Conservation (phyloP, 2,113 vertebrate species). For the Ondatra zibethicus region DNA sequence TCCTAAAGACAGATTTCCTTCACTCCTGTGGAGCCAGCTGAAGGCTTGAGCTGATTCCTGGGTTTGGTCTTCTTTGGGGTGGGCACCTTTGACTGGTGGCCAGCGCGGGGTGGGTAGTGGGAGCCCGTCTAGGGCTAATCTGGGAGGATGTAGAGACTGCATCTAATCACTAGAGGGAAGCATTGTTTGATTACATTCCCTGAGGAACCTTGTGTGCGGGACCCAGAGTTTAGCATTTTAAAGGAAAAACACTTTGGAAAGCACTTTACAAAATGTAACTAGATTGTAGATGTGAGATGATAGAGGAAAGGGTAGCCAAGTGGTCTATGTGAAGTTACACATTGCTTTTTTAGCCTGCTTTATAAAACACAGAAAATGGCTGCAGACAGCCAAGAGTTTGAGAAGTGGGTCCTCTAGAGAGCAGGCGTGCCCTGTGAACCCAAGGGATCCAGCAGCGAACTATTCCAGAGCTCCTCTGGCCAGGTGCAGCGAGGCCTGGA, state of each 20-base stretch:
- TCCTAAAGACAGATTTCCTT: slow-evolving; percentile 35
- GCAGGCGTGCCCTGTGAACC: background rate
- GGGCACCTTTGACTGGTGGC: background rate
- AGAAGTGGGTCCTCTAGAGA: background rate
- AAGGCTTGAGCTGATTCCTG: background rate
- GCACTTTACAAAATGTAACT: background rate
- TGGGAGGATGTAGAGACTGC: background rate
- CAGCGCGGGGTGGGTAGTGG: background rate
- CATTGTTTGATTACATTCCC: slow-evolving; percentile 17
- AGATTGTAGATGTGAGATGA: background rate
- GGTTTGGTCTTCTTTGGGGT: background rate
- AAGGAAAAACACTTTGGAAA: slow-evolving; percentile 45
- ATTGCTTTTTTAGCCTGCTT: background rate
- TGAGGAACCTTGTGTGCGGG: background rate
- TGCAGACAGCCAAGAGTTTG: background rate
- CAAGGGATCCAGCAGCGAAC: background rate
- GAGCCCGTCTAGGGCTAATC: background rate
- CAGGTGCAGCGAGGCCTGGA: background rate
- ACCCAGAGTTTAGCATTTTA: slow-evolving; percentile 58
- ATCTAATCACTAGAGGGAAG: slow-evolving; percentile 63
- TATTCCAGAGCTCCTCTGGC: background rate
- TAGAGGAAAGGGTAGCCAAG: slow-evolving; percentile 6
- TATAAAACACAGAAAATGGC: background rate
- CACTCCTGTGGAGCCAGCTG: background rate
- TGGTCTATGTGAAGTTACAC: background rate